Evolutionary conservation across 2,888 invertebrate species (phyloP).

Genomic region (Abscondita cerata): DNA sequence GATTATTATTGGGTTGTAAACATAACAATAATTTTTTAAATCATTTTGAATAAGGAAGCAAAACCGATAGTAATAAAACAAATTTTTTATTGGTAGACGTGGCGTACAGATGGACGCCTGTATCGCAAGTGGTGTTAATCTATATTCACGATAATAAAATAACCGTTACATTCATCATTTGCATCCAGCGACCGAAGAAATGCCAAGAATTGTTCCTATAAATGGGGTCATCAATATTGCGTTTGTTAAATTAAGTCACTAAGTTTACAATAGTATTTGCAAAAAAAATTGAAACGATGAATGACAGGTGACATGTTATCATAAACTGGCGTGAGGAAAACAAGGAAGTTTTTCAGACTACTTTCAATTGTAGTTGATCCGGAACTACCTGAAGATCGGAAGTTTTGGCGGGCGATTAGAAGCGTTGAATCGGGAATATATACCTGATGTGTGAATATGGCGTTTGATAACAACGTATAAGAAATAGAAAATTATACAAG

Average conservation of each 20-base stretch:
- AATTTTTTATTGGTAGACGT: neutral
- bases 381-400: conserved; percentile 54
- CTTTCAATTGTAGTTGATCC: conserved; percentile 39
- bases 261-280: no score
- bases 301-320: conserved; percentile 30
- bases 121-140: no score
- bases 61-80: neutral
- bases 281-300: no score
- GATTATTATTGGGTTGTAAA: conserved; percentile 32
- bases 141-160: no score
- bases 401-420: conserved; percentile 52
- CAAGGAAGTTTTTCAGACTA: conserved; percentile 22
- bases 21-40: conserved; percentile 15
- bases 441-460: conserved; percentile 51
- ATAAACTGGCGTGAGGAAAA: conserved; percentile 17
- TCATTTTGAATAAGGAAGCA: neutral
- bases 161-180: no score
- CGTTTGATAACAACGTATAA: conserved; percentile 44
- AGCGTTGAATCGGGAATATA: conserved; percentile 45
- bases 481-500: conserved; percentile 41
- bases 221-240: no score
- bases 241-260: no score
- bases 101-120: no score
- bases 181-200: no score
- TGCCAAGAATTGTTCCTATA: no score